Percentiles rank a stretch among this genome's conserved stretches.
Conservation (phyloP, 2,888 invertebrate species). For the Heteromyza rotundicornis region DNA sequence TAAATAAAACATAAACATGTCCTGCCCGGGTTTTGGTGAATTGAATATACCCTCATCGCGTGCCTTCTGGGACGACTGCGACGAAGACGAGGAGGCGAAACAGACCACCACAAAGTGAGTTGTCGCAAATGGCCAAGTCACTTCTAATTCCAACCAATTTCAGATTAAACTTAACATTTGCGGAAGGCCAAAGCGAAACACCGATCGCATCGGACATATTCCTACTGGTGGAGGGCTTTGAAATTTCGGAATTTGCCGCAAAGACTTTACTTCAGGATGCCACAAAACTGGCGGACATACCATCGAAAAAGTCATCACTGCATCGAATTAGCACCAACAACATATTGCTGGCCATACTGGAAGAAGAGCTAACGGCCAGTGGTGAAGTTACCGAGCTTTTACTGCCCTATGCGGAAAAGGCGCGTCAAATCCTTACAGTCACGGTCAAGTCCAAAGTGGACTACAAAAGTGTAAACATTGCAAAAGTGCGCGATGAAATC, state of each 20-base stretch:
- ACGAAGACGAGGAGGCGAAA: conserved; percentile 50
- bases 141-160: not conserved
- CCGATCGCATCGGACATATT: conserved; percentile 42
- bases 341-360: conserved; percentile 45
- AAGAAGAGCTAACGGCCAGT: conserved; percentile 54
- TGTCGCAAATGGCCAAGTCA: not conserved
- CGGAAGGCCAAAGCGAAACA: conserved; percentile 20
- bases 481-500: conserved; percentile 44
- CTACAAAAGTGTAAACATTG: conserved; percentile 55
- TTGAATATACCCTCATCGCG: conserved; percentile 58
- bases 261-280: conserved; percentile 39
- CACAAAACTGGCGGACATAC: conserved; percentile 44
- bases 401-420: conserved; percentile 44
- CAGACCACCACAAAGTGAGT: conserved; percentile 41
- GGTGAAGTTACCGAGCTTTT: conserved; percentile 51
- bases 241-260: conserved; percentile 48
- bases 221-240: conserved; percentile 52
- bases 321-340: conserved; percentile 33
- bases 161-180: conserved; percentile 43
- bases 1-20: conserved; percentile 37
- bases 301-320: conserved; percentile 40
- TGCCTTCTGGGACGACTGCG: conserved; percentile 62
- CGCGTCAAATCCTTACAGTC: conserved; percentile 50
- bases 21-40: conserved; percentile 59
- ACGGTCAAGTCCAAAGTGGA: conserved; percentile 56